Evolutionary conservation across 2,888 invertebrate genomes (phyloP).

Genomic region (Empis stercorea): DNA sequence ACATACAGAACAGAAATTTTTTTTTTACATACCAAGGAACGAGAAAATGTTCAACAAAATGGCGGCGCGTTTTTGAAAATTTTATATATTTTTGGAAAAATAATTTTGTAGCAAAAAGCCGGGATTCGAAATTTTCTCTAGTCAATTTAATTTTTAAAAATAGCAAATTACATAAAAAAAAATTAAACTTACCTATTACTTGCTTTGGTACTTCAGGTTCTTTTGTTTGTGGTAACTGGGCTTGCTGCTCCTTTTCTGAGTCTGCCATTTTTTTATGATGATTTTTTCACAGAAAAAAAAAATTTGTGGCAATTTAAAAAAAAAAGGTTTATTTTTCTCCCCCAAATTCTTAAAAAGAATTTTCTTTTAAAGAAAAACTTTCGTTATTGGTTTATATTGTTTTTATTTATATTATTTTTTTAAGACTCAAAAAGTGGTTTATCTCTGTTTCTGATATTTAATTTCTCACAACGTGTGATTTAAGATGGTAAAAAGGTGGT

Average conservation of each 20-base stretch:
- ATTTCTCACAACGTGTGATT: slow-evolving; percentile 5
- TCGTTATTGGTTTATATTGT: slow-evolving; percentile 10
- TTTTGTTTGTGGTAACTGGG: slow-evolving; percentile 23
- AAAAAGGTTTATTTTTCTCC: slow-evolving; percentile 15
- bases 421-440: slow-evolving; percentile 15
- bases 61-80: slow-evolving; percentile 21
- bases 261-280: slow-evolving; percentile 83
- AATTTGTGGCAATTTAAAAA: too few species aligned
- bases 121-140: too few species aligned
- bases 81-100: slow-evolving; percentile 24
- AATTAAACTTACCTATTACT: slow-evolving; percentile 56
- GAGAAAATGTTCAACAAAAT: too few species aligned
- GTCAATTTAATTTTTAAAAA: neutral
- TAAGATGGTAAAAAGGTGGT: too few species aligned
- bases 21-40: too few species aligned
- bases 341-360: slow-evolving; percentile 12
- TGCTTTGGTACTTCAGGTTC: slow-evolving; percentile 50
- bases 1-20: neutral
- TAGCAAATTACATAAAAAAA: neutral
- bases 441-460: slow-evolving; percentile 16
- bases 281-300: too few species aligned
- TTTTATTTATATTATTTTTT: slow-evolving; percentile 12
- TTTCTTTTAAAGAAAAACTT: slow-evolving; percentile 21
- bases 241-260: slow-evolving; percentile 60
- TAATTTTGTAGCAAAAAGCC: too few species aligned